Percentiles rank a stretch among this genome's conserved stretches.
phyloP scores from a whole-genome alignment of 2,888 invertebrate genomes.

The Tipula lateralis region DNA sequence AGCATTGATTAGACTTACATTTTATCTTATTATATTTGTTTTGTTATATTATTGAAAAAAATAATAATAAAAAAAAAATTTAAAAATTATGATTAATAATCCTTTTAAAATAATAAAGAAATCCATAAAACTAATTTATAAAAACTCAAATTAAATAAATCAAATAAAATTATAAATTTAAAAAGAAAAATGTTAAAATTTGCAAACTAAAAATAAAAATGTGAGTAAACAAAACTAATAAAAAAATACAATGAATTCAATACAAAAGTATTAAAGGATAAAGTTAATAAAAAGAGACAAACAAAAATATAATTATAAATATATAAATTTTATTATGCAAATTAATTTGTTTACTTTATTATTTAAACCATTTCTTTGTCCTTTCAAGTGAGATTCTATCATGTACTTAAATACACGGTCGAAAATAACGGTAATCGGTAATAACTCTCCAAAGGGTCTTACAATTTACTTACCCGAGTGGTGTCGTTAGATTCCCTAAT shows the following conservation, averaged over 20 bases:
- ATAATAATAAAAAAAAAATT: not conserved
- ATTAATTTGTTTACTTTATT: not conserved
- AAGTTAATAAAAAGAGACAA: not conserved
- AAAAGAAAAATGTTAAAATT: not conserved
- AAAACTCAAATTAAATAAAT: not conserved
- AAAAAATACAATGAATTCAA: not conserved
- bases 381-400: no score
- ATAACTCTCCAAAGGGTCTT: no score
- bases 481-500: no score
- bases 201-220: not conserved
- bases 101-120: not conserved
- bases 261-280: not conserved
- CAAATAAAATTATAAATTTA: not conserved
- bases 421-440: no score
- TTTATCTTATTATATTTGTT: not conserved
- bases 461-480: no score
- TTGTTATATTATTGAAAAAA: not conserved
- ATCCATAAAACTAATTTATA: not conserved
- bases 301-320: not conserved
- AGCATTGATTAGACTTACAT: not conserved
- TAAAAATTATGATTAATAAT: not conserved
- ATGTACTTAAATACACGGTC: no score
- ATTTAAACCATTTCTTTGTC: no score
- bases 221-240: not conserved
- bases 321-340: not conserved